Percentiles rank a stretch among this genome's conserved stretches.
Conservation (phyloP, 2,888 invertebrate species). For the Hypselothyrea guttata region DNA sequence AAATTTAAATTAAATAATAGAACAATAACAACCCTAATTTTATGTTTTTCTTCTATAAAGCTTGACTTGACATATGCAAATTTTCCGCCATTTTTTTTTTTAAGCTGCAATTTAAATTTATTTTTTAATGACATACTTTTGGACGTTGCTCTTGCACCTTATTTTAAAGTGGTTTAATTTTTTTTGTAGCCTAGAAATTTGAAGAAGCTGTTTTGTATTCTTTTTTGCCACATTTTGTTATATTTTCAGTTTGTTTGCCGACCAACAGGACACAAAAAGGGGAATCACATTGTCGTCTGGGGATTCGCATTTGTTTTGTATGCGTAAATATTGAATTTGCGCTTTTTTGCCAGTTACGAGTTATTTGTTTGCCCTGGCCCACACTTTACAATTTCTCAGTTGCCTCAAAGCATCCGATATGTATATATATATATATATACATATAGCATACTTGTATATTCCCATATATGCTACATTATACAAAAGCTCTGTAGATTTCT, state of each 20-base stretch:
- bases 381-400: constrained; percentile 55
- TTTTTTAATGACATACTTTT: no score
- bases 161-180: neutral
- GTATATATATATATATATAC: no score
- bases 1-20: no score
- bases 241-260: constrained; percentile 53
- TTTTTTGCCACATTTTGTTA: constrained; percentile 56
- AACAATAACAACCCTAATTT: no score
- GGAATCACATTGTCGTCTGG: constrained; percentile 51
- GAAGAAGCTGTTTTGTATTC: constrained; percentile 7
- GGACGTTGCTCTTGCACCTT: no score
- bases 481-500: constrained; percentile 32
- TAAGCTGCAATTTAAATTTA: no score
- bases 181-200: constrained; percentile 20
- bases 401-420: no score
- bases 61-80: no score
- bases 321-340: constrained; percentile 69
- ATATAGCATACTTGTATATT: neutral
- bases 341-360: constrained; percentile 46
- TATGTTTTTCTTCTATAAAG: no score
- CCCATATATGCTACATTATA: constrained; percentile 26
- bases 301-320: constrained; percentile 57
- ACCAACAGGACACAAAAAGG: constrained; percentile 21
- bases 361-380: constrained; percentile 50
- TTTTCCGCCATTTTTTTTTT: no score